Percentiles rank a stretch among this genome's conserved stretches.
Conservation (phyloP, 2,113 vertebrate genomes). For the Colinus virginianus region DNA sequence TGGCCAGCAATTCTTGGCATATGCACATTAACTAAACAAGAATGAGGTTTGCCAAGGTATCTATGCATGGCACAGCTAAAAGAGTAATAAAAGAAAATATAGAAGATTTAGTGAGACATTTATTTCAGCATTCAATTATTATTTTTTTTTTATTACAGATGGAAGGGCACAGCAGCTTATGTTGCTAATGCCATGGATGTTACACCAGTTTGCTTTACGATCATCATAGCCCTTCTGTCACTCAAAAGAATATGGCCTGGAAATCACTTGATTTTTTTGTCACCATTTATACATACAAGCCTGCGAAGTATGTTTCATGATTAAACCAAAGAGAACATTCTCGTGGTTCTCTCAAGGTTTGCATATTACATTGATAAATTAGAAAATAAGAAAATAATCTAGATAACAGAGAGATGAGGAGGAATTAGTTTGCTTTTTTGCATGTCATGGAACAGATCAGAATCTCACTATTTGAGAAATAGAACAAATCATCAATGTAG, state of each 20-base stretch:
- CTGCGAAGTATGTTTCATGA: neutral
- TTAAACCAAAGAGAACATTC: neutral
- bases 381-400: neutral
- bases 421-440: neutral
- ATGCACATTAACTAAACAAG: neutral
- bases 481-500: neutral
- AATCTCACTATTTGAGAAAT: conserved; percentile 22
- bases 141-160: neutral
- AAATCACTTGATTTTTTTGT: neutral
- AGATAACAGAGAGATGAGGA: neutral
- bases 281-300: conserved; percentile 10
- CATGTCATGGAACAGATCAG: conserved; percentile 16
- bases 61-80: neutral
- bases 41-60: conserved; percentile 45
- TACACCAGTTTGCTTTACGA: neutral
- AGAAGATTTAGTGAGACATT: neutral
- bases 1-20: conserved; percentile 43
- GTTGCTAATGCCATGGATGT: neutral
- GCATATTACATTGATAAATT: neutral
- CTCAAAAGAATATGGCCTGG: neutral
- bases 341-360: neutral
- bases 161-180: neutral
- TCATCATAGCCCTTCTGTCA: neutral
- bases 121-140: neutral
- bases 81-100: conserved; percentile 16